Evolutionary conservation across 2,797 vertebrate species (phyloP).

Genomic region (Oryzias sinensis): DNA sequence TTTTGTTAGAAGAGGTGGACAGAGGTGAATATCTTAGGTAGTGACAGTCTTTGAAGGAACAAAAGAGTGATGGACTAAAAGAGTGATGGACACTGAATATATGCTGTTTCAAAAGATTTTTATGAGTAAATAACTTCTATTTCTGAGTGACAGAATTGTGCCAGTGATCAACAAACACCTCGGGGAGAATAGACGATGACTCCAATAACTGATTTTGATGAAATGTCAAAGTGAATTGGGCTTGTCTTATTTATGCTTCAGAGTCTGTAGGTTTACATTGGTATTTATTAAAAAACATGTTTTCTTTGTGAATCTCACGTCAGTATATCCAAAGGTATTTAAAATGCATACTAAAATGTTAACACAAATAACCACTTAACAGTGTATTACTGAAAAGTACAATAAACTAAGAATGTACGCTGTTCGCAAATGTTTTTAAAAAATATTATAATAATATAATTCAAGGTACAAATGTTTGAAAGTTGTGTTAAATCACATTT

Average conservation of each 20-base stretch:
- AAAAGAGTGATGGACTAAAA: conserved; percentile 29
- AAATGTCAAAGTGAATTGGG: conserved; percentile 32
- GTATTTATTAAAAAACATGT: too few species aligned
- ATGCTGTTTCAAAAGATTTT: conserved; percentile 43
- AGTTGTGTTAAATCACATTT: too few species aligned
- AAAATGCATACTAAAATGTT: too few species aligned
- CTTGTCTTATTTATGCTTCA: conserved; percentile 3
- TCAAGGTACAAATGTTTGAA: too few species aligned
- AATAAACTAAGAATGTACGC: too few species aligned
- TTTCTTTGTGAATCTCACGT: too few species aligned
- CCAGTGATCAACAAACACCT: conserved; percentile 56
- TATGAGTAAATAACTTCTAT: conserved; percentile 45
- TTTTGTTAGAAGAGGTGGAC: conserved; percentile 1
- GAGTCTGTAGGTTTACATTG: neutral
- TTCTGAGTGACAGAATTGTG: conserved; percentile 69
- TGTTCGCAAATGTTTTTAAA: too few species aligned
- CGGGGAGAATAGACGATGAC: conserved; percentile 23
- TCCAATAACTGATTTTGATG: conserved; percentile 37
- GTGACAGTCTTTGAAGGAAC: conserved; percentile 29
- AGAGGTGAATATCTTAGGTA: conserved; percentile 30
- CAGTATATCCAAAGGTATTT: too few species aligned
- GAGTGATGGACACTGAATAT: conserved; percentile 40
- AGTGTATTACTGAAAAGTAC: too few species aligned
- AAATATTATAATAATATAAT: too few species aligned
- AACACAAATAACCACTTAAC: too few species aligned